These are phyloP conservation scores for Heliconius hermathena DNA, from an alignment of 1,140 invertebrate genomes.

Conservation along the genomic window DNA sequence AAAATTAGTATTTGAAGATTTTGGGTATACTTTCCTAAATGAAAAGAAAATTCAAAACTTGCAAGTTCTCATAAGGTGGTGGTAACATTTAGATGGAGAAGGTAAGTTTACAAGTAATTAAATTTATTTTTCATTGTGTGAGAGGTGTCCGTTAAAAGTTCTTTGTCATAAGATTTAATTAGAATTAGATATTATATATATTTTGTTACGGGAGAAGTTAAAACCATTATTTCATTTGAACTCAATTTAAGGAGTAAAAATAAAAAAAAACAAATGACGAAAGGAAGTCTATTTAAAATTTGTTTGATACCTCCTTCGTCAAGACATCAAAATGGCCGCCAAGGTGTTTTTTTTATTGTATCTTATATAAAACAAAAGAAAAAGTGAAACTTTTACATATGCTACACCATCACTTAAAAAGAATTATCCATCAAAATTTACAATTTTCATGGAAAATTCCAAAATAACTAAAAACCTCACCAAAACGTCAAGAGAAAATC, in stretches of 20 bases:
- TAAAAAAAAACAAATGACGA: background rate
- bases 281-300: background rate
- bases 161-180: background rate
- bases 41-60: background rate
- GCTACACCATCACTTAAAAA: background rate
- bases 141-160: background rate
- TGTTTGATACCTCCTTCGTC: background rate
- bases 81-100: background rate
- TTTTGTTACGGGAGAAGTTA: background rate
- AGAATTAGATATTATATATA: too few species aligned
- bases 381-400: background rate
- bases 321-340: slow-evolving; percentile 1
- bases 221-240: background rate
- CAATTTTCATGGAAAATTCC: background rate
- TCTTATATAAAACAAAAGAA: too few species aligned
- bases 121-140: background rate
- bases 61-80: background rate
- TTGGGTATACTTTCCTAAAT: background rate
- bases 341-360: background rate
- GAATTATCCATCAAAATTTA: slow-evolving; percentile 2
- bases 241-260: background rate
- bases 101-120: background rate
- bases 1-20: background rate
- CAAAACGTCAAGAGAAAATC: background rate
- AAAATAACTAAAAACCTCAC: background rate